Evolutionary conservation across 2,888 invertebrate species (phyloP), one percentile per base, ranked within the genome.

Genomic region (Eulithis prunata): DNA sequence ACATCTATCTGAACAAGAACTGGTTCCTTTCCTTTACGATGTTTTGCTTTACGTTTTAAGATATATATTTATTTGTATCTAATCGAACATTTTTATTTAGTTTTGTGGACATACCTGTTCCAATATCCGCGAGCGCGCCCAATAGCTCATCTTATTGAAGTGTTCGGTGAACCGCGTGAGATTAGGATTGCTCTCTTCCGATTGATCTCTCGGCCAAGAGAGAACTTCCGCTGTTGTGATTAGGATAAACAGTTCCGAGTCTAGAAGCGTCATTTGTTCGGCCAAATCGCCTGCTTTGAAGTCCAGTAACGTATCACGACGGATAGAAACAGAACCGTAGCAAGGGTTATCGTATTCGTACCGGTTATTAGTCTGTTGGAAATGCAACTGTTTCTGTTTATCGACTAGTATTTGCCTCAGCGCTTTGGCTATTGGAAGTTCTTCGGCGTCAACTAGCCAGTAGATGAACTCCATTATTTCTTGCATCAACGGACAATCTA

Each of bases 81-180:
- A 21, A 21, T 21, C 21, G 21, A 21, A 21, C 21, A 1, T 21
- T 21, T 21, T 21, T 21, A 21, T 21, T 21, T 21, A 21, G 57
- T n/a, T n/a, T 57, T 28, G 14, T 57, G 12, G 13, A 51, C 54
- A 53, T 57, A 71, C 72, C 71, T 72, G 72, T 68, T 97, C 97
- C 60, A 99, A 91, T 79, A 99, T 99, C 83, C 97, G 95, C 3
- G 99, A 98, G 62, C 99, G 94, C 51, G 98, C 98, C 99, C 99
- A 99, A 83, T 97, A 99, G 66, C 99, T 99, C 98, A 99, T 98
- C 93, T 99, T 99, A 87, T 99, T 99, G 89, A 99, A 99, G 90
- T 99, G 99, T 86, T 99, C 99, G 0, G 99, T 99, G 86, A 99
- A 99, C 74, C 97, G 94, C 43, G 98, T 99, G 65, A 99, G 94